Base-by-base conservation (phyloP, 2,113 vertebrate species). In the Alectura lathami region DNA sequence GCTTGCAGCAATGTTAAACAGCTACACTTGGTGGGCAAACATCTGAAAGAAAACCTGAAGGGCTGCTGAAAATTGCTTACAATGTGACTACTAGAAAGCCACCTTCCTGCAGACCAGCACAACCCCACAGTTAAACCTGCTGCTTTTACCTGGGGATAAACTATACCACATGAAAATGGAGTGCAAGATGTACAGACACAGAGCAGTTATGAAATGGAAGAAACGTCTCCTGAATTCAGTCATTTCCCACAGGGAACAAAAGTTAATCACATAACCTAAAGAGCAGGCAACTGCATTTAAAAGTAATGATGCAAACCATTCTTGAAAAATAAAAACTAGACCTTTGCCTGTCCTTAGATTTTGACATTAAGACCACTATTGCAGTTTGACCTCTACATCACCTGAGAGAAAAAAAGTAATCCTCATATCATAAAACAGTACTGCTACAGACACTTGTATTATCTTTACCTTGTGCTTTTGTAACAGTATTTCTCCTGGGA, bases 181-280 rank as follows among this genome's bases (percentile, higher is more conserved):
- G 42, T 5, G 47, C 29, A 60, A 80, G 42, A 45, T 32, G 42
- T 42, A 43, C 0, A 92, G 84, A 89, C 77, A 88, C 85, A 89
- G 43, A 86, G 75, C 72, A 93, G 62, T 29, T 77, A 63, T 22
- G 72, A 86, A 88, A 88, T 14, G 51, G 87, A 94, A 85, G 54
- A 91, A 94, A 94, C 48, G 88, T 88, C 91, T 93, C 76, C 79
- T 60, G 79, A 88, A 88, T 81, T 93, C 72, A 93, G 91, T 90
- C 89, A 94, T 96, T 95, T 89, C 88, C 93, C 89, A 81, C 40
- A 14, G 76, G 75, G 89, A 89, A 29, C 12, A 91, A 81, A 93
- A 95, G 75, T 50, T 88, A 88, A 93, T 93, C 94, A 88, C 64
- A 16, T 42, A 93, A 86, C 83, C 63, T 53, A 72, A 88, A 89